These are phyloP conservation scores for Globia sparganii DNA, from an alignment of 2,888 invertebrate genomes.

Conservation along the genomic window DNA sequence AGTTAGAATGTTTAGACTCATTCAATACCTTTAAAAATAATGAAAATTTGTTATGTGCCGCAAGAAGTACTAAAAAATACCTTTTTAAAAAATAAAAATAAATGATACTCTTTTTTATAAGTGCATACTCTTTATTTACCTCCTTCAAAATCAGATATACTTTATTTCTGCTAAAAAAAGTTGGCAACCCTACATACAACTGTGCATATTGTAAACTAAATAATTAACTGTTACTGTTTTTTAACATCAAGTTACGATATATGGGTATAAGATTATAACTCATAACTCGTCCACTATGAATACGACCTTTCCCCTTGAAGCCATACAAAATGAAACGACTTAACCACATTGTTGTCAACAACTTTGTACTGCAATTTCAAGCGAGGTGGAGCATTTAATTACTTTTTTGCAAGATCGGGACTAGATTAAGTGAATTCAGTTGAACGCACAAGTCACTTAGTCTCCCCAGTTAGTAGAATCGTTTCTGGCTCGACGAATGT, in stretches of 20 bases:
- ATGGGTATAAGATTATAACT: not conserved
- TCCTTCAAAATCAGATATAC: no score
- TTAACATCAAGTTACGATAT: not conserved
- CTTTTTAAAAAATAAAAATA: no score
- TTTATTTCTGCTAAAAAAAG: no score
- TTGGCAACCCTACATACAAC: no score
- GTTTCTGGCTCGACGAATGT: not conserved
- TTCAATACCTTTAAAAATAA: no score
- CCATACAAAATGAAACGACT: conserved; percentile 9
- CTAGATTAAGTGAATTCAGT: not conserved
- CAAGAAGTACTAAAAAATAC: no score
- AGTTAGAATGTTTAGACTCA: no score
- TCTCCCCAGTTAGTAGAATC: not conserved
- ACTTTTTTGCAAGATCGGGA: conserved; percentile 24
- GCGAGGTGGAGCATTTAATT: conserved; percentile 23
- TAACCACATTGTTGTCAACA: conserved; percentile 20
- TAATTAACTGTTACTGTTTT: not conserved
- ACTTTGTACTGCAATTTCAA: conserved; percentile 36
- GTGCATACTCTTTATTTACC: no score
- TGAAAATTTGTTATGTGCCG: no score
- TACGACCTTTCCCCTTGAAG: not conserved
- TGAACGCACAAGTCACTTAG: not conserved
- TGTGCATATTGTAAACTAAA: not conserved
- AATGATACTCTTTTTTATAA: no score
- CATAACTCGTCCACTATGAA: not conserved